These are phyloP conservation scores for Limnephilus auricula DNA, from an alignment of 2,888 invertebrate genomes.

Conservation along the genomic window DNA sequence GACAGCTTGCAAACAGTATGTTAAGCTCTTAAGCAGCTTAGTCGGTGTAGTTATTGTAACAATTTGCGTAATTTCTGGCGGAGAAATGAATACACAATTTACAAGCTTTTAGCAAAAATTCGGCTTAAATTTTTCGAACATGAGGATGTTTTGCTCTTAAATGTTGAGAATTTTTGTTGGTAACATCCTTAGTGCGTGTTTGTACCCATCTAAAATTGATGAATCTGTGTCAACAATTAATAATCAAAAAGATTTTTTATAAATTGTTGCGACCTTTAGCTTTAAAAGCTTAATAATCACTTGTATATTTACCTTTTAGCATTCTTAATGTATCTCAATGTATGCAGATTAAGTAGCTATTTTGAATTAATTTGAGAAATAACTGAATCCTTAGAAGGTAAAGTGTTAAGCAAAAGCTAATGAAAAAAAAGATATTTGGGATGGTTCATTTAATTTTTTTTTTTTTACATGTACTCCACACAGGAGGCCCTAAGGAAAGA, in stretches of 20 bases:
- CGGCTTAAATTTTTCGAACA: not conserved
- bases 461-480: too few species aligned
- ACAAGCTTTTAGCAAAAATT: not conserved
- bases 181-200: not conserved
- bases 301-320: not conserved
- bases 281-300: not conserved
- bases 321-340: not conserved
- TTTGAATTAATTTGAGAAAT: too few species aligned
- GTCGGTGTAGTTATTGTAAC: slow-evolving; percentile 13
- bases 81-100: not conserved
- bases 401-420: too few species aligned
- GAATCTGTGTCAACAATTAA: not conserved
- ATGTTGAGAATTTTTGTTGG: not conserved
- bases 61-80: not conserved
- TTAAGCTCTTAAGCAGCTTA: slow-evolving; percentile 44
- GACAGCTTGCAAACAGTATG: slow-evolving; percentile 29
- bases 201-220: not conserved
- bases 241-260: too few species aligned
- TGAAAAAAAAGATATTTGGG: too few species aligned
- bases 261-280: not conserved
- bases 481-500: too few species aligned
- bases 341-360: not conserved
- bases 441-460: too few species aligned
- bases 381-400: too few species aligned
- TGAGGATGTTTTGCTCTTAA: not conserved